Percentiles rank a stretch among this genome's conserved stretches.
phyloP scores from a whole-genome alignment of 1,140 invertebrate species.

The Penaeus chinensis region DNA sequence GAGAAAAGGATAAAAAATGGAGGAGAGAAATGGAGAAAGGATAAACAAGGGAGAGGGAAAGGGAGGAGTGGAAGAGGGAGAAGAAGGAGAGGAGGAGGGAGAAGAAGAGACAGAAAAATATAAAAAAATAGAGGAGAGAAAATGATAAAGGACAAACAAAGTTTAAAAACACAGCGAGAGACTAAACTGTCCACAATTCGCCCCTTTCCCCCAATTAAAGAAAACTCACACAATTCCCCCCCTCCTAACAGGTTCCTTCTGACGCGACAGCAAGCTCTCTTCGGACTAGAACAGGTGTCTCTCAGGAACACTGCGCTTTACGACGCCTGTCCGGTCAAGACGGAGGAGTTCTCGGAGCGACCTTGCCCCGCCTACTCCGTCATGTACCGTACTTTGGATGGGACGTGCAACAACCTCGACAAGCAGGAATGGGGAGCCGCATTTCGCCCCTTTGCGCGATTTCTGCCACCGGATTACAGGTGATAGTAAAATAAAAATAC shows the following conservation, averaged over 20 bases:
- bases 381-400: conserved; percentile 81
- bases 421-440: conserved; percentile 81
- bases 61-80: background rate
- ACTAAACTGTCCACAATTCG: conserved; percentile 38
- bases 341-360: conserved; percentile 65
- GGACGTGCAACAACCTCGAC: conserved; percentile 85
- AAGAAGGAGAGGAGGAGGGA: background rate
- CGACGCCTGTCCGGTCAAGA: conserved; percentile 74
- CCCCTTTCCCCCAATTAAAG: conserved; percentile 63
- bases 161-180: background rate
- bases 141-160: background rate
- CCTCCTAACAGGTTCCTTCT: conserved; percentile 64
- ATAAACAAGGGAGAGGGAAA: background rate
- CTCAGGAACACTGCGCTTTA: conserved; percentile 71
- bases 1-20: background rate
- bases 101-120: background rate
- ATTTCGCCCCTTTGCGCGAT: conserved; percentile 82
- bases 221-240: conserved; percentile 55
- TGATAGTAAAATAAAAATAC: background rate
- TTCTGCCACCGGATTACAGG: conserved; percentile 82
- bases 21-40: background rate
- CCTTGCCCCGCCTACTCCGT: conserved; percentile 56
- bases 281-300: conserved; percentile 66
- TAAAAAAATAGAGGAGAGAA: too few species aligned
- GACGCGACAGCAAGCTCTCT: conserved; percentile 64